Percentiles rank a stretch among this genome's conserved stretches.
These are phyloP conservation scores for Lochmaea capreae DNA, from an alignment of 2,888 invertebrate genomes.

Conservation along the genomic window DNA sequence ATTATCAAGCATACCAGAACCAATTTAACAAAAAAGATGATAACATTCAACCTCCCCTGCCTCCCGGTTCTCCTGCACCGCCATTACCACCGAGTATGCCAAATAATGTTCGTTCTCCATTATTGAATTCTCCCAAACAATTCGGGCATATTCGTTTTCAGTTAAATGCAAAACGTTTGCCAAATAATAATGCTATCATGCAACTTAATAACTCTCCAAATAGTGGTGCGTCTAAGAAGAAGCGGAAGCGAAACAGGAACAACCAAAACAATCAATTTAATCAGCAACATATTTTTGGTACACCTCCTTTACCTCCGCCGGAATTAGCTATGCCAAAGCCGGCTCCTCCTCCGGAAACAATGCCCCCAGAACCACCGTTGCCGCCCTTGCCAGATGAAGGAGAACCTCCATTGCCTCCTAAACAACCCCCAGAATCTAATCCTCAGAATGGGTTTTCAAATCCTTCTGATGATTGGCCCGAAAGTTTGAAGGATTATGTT, in stretches of 20 bases:
- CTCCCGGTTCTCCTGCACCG: constrained; percentile 73
- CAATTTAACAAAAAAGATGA: constrained; percentile 53
- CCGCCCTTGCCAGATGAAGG: constrained; percentile 56
- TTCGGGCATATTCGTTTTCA: constrained; percentile 70
- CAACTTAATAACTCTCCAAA: constrained; percentile 64
- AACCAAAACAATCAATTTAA: constrained; percentile 59
- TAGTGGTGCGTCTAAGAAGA: constrained; percentile 76
- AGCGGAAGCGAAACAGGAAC: constrained; percentile 79
- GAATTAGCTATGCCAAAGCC: constrained; percentile 66
- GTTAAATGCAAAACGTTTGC: constrained; percentile 65
- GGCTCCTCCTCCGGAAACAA: constrained; percentile 69
- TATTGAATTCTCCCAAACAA: constrained; percentile 60
- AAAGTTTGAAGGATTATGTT: constrained; percentile 86
- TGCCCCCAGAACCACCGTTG: constrained; percentile 69
- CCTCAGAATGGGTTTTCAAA: constrained; percentile 60
- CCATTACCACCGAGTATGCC: constrained; percentile 45
- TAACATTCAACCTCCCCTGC: constrained; percentile 68
- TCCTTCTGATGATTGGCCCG: constrained; percentile 81
- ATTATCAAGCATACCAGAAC: constrained; percentile 57
- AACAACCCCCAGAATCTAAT: constrained; percentile 38
- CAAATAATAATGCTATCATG: constrained; percentile 55
- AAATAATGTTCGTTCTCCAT: constrained; percentile 58
- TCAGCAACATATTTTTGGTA: constrained; percentile 50
- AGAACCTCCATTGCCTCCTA: constrained; percentile 65
- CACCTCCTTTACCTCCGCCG: constrained; percentile 68